Evolutionary conservation across 2,888 invertebrate species (phyloP), one percentile per base, ranked within the genome.

Genomic region (Nomada hirtipes): DNA sequence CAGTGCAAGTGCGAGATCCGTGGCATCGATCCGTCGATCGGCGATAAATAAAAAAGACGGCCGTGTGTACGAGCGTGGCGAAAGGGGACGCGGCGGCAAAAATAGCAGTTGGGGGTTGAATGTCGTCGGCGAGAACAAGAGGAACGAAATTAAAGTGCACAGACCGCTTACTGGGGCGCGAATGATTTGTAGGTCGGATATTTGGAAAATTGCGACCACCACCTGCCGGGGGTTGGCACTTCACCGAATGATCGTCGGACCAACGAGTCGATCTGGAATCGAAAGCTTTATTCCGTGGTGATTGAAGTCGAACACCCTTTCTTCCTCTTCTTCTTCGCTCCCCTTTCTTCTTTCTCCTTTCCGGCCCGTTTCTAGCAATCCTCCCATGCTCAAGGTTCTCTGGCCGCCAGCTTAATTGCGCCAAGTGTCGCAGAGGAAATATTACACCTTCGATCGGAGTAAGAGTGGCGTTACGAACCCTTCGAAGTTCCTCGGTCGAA

Each of bases 171-270:
- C 65, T 64, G 76, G 75, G 69, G 65, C 70, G 67, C 76, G 75
- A 71, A 77, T 77, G 76, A 77, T 64, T 67, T 70, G 72, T 78
- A 59, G 77, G 68, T 71, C 73, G 82, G 71, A 72, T 74, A 82
- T 73, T 74, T 71, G 36, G 85, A 70, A 78, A 76, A 80, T 63
- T 70, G 85, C 61, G 86, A 83, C 74, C 80, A 73, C 65, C 64
- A 79, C 72, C 75, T 83, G 36, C 36, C 36, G 36, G 36, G 36
- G 36, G 36, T 36, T 36, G 57, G 9, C 79, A 65, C 20, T 83
- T 76, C 72, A 29, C 26, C 71, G 83, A 59, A 50, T 69, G 70
- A 72, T 70, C 53, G 52, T 55, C 13, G 11, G 53, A 44, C 53
- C 44, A 26, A 2, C 55, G 60, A 29, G 64, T 59, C 72, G 65